Conservation (phyloP, 2,113 vertebrate species). For the Sclerurus mexicanus region DNA sequence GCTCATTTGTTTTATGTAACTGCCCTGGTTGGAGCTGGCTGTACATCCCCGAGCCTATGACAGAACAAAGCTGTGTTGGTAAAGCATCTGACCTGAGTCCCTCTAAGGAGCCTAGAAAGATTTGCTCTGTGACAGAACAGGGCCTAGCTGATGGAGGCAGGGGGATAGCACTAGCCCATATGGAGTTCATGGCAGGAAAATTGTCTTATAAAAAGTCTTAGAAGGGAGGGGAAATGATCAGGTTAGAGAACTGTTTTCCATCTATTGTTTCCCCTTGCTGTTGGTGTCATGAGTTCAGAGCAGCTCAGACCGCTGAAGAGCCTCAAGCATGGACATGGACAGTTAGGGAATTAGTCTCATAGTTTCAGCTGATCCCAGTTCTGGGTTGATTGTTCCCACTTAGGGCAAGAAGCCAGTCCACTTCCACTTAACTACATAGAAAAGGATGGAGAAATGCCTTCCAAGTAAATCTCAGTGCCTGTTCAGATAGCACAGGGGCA, state of each 20-base stretch:
- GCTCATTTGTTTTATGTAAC: background rate
- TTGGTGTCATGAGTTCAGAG: background rate
- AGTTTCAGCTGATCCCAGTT: background rate
- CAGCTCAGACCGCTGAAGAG: background rate
- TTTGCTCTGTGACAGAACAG: background rate
- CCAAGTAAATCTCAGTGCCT: background rate
- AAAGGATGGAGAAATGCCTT: background rate
- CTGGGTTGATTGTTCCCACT: background rate
- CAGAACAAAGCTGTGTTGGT: background rate
- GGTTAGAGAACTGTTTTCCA: background rate
- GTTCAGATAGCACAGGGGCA: background rate
- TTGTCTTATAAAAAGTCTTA: background rate
- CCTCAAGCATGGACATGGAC: background rate
- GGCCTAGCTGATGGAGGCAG: background rate
- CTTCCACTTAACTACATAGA: background rate
- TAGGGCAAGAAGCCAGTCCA: background rate
- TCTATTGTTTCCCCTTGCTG: background rate
- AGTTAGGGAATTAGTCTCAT: background rate
- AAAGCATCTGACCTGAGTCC: background rate
- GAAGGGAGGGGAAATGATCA: background rate
- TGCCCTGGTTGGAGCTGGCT: background rate
- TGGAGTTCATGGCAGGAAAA: background rate
- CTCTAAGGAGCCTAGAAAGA: background rate
- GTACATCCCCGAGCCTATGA: background rate
- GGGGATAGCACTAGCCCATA: background rate